Conservation (phyloP, 2,797 vertebrate species). For the Tangara arthus region DNA sequence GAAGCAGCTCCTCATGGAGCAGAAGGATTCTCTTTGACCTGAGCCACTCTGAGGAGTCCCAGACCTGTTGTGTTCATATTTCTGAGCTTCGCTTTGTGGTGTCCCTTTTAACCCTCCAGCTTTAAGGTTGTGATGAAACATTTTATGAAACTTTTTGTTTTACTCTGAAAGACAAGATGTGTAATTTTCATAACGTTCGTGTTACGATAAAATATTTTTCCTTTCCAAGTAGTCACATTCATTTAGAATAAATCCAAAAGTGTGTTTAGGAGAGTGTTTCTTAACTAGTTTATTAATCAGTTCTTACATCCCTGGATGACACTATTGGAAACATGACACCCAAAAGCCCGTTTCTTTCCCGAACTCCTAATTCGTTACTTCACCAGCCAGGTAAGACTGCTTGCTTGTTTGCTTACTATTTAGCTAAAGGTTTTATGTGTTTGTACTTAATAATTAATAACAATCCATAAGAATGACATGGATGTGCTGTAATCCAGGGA, state of each 20-base stretch:
- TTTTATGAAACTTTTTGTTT: background rate
- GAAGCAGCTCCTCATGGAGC: background rate
- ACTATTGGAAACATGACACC: constrained; percentile 70
- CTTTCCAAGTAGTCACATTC: background rate
- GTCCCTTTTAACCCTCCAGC: background rate
- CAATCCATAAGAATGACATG: background rate
- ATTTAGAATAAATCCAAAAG: background rate
- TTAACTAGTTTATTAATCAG: constrained; percentile 65
- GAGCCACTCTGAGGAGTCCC: background rate
- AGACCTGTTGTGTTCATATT: background rate
- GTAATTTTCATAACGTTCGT: background rate
- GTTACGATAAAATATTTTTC: background rate
- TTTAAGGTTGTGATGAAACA: background rate
- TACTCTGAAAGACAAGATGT: background rate
- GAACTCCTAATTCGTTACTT: constrained; percentile 83
- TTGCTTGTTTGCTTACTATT: background rate
- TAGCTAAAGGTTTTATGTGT: background rate
- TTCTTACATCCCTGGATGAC: constrained; percentile 72
- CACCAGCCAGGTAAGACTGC: constrained; percentile 81
- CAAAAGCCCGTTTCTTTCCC: constrained; percentile 71
- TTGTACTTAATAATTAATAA: background rate
- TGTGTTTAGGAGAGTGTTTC: background rate
- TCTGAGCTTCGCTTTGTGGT: background rate
- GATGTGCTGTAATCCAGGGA: background rate
- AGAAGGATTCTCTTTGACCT: background rate